Percentiles rank a stretch among this genome's conserved stretches.
phyloP scores from a whole-genome alignment of 2,113 vertebrate species.

The Clarias gariepinus region DNA sequence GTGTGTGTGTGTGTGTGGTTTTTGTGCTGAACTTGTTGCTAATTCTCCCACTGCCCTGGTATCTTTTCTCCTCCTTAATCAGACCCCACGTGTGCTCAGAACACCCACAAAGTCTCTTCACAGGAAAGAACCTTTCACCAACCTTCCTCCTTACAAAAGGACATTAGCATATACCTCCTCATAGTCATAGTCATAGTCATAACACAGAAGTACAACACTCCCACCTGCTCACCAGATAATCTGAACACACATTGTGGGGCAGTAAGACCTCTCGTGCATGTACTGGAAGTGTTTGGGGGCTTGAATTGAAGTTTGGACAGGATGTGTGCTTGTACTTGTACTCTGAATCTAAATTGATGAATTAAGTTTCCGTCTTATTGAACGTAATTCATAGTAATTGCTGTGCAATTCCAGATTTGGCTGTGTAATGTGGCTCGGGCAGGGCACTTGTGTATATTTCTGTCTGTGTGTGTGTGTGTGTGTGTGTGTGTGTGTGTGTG shows the following conservation, averaged over 20 bases:
- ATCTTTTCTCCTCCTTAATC: slow-evolving; percentile 43
- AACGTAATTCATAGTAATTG: slow-evolving; percentile 68
- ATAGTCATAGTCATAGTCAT: slow-evolving; percentile 40
- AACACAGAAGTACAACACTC: slow-evolving; percentile 63
- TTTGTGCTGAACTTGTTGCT: slow-evolving; percentile 65
- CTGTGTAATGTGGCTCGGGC: slow-evolving; percentile 66
- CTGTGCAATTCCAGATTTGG: slow-evolving; percentile 65
- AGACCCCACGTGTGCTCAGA: slow-evolving; percentile 46
- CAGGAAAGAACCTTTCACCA: slow-evolving; percentile 42
- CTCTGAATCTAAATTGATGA: slow-evolving; percentile 54
- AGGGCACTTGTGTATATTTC: not conserved
- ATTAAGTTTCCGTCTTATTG: slow-evolving; percentile 66
- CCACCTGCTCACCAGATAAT: slow-evolving; percentile 67
- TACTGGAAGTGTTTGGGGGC: slow-evolving; percentile 61
- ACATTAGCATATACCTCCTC: slow-evolving; percentile 56
- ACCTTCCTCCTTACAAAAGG: slow-evolving; percentile 47
- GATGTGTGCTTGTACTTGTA: slow-evolving; percentile 47
- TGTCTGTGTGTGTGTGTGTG: slow-evolving; percentile 16
- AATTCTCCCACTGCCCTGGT: slow-evolving; percentile 31
- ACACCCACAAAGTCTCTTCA: slow-evolving; percentile 64
- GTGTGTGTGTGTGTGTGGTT: not conserved
- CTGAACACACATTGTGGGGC: slow-evolving; percentile 61
- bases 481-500: not conserved
- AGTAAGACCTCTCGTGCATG: slow-evolving; percentile 66
- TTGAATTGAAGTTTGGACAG: slow-evolving; percentile 57